Percentiles rank a stretch among this genome's conserved stretches.
phyloP scores from a whole-genome alignment of 2,888 invertebrate genomes.

The Horisme vitalbata region DNA sequence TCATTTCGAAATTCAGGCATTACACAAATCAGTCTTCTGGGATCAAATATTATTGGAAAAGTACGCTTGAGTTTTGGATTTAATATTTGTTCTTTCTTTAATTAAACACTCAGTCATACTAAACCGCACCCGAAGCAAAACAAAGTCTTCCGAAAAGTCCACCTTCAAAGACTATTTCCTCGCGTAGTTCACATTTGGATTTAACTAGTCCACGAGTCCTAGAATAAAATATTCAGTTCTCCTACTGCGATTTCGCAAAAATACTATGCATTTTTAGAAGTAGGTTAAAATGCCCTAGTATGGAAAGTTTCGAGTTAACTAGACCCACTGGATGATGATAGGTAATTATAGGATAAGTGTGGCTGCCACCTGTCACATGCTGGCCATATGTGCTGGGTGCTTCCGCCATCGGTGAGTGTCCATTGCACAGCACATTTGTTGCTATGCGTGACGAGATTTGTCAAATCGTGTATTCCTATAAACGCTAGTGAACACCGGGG shows the following conservation, averaged over 20 bases:
- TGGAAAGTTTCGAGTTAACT: constrained; percentile 16
- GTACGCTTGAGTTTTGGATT: too few species aligned
- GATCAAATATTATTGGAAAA: too few species aligned
- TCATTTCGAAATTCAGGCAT: too few species aligned
- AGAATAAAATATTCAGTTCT: background rate
- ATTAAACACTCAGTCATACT: too few species aligned
- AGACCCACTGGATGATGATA: constrained; percentile 57
- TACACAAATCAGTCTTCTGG: too few species aligned
- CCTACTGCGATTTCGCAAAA: constrained; percentile 9
- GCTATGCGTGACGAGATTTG: background rate
- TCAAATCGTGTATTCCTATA: too few species aligned
- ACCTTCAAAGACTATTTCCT: too few species aligned
- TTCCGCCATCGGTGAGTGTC: constrained; percentile 57
- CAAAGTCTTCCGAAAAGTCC: too few species aligned
- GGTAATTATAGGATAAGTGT: constrained; percentile 60
- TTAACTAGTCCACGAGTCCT: background rate
- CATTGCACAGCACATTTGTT: constrained; percentile 44
- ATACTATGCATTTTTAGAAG: constrained; percentile 18
- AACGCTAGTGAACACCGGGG: too few species aligned
- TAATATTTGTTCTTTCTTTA: too few species aligned
- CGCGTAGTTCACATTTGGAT: too few species aligned
- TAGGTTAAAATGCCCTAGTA: constrained; percentile 23
- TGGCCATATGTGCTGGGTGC: constrained; percentile 60
- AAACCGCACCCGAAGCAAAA: too few species aligned
- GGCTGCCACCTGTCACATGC: constrained; percentile 73